Percentiles rank a stretch among this genome's conserved stretches.
Conservation (phyloP, 2,797 vertebrate species). For the Platalea minor region DNA sequence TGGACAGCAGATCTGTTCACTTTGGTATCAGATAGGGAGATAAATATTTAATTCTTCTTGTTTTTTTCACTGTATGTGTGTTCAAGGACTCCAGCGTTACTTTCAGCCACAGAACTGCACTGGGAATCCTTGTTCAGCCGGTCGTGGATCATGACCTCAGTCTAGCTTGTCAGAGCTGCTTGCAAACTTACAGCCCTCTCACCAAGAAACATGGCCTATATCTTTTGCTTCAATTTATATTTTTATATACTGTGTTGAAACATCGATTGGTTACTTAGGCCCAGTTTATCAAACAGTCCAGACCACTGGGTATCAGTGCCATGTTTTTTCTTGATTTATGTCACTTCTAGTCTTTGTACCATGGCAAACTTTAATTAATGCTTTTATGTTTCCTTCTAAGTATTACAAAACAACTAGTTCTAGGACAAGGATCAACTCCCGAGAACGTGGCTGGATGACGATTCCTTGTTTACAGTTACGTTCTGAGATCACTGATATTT, state of each 20-base stretch:
- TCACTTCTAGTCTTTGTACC: neutral
- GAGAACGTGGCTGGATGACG: fast-evolving
- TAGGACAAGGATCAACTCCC: neutral
- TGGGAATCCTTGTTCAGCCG: neutral
- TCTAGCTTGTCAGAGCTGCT: neutral
- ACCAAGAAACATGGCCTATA: neutral
- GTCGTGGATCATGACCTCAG: neutral
- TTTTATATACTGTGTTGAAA: neutral
- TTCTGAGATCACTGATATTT: neutral
- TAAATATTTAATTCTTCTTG: neutral
- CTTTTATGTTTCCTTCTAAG: neutral
- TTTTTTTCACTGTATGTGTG: neutral
- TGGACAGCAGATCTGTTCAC: neutral
- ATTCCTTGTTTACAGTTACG: neutral
- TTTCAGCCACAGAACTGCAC: neutral
- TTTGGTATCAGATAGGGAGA: neutral
- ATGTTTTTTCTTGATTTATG: neutral
- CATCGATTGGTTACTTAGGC: neutral
- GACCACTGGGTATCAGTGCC: neutral
- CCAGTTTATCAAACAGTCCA: neutral
- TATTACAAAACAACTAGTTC: neutral
- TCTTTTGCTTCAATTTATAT: neutral
- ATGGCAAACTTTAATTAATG: neutral
- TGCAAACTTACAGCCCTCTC: neutral
- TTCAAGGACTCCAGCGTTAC: neutral